Percentiles rank a stretch among this genome's conserved stretches.
These are phyloP conservation scores for Ictalurus furcatus DNA, from an alignment of 2,113 vertebrate genomes.

Conservation along the genomic window DNA sequence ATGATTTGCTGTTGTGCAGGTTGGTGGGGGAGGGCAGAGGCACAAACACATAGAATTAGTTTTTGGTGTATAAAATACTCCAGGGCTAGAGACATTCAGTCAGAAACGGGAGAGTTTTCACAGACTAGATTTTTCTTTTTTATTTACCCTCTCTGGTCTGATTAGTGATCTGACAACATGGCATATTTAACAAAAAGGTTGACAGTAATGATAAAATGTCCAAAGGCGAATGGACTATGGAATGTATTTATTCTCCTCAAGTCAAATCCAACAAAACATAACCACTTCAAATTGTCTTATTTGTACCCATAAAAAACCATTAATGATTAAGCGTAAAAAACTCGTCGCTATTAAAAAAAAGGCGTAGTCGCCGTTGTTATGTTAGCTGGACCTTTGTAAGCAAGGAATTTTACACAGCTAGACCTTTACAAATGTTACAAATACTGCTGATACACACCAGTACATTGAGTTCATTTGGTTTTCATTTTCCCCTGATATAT, in stretches of 20 bases:
- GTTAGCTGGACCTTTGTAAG: not conserved
- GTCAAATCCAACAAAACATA: not conserved
- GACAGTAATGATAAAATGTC: not conserved
- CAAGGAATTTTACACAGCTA: not conserved
- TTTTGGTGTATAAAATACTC: not conserved
- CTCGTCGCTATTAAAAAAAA: too few relatives aligned
- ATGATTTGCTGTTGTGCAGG: constrained; percentile 54
- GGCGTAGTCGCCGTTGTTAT: not conserved
- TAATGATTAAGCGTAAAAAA: not conserved
- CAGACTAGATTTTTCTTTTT: not conserved
- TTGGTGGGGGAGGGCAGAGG: constrained; percentile 18
- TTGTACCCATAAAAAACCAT: not conserved
- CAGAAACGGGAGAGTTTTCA: not conserved
- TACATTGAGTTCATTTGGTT: not conserved
- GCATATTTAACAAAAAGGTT: not conserved
- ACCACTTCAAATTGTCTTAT: not conserved
- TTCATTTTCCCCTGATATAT: not conserved
- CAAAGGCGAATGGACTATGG: not conserved
- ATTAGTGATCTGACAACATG: not conserved
- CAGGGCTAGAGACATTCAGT: not conserved
- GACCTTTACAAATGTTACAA: not conserved
- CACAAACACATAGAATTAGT: not conserved
- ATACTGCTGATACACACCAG: not conserved
- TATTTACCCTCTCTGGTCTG: not conserved
- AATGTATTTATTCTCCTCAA: not conserved